These are phyloP conservation scores for Melitaea athalia DNA, from an alignment of 2,888 invertebrate species.

Conservation along the genomic window DNA sequence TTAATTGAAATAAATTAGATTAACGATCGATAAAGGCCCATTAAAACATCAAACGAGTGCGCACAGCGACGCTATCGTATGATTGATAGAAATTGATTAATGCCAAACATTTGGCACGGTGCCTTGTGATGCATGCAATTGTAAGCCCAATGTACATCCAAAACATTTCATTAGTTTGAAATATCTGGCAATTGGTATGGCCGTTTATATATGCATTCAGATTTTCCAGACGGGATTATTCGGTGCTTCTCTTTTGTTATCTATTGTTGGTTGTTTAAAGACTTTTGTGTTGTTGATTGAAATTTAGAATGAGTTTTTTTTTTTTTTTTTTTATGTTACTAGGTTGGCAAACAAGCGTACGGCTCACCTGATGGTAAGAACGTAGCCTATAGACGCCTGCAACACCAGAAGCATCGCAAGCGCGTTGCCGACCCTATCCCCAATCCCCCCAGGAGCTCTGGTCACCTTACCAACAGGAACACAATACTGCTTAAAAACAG, in stretches of 20 bases:
- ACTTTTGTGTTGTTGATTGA: no score
- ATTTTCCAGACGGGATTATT: slow-evolving; percentile 1
- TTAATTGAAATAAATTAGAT: neutral
- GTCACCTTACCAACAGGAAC: no score
- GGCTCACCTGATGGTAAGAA: no score
- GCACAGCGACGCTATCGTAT: neutral
- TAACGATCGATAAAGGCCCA: slow-evolving; percentile 4
- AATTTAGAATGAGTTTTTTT: no score
- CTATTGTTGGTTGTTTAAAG: neutral
- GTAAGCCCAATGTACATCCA: slow-evolving; percentile 33
- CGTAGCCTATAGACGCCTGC: no score
- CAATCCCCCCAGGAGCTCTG: no score
- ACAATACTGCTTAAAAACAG: no score
- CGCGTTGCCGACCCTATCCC: no score
- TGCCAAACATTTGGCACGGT: slow-evolving; percentile 36
- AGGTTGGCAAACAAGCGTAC: no score
- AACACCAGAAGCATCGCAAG: no score
- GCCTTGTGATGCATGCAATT: slow-evolving; percentile 37
- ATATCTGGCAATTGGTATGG: slow-evolving; percentile 31
- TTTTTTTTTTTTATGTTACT: no score
- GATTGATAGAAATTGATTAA: slow-evolving; percentile 28
- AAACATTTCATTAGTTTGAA: slow-evolving; percentile 34
- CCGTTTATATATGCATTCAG: slow-evolving; percentile 14
- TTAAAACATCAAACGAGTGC: slow-evolving; percentile 10
- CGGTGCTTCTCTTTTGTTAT: slow-evolving; percentile 1